Conservation (phyloP, 92 coral and sea anemone species). For the Diadumene lineata region DNA sequence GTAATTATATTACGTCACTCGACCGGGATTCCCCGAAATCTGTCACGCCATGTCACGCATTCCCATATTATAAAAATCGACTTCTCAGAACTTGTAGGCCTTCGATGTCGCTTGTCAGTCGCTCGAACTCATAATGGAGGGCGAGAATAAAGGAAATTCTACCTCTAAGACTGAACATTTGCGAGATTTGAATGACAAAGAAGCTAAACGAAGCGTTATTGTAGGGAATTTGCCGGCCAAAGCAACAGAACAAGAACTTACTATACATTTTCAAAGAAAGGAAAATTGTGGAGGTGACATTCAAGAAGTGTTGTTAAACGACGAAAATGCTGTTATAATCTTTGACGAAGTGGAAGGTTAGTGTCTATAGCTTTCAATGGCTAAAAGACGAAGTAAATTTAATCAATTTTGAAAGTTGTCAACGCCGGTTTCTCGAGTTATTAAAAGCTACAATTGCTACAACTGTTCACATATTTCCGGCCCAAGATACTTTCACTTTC, state of each 20-base stretch:
- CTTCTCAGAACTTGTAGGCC: constrained; percentile 12
- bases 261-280: constrained; percentile 50
- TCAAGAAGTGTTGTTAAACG: constrained; percentile 28
- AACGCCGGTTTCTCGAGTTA: too few relatives aligned
- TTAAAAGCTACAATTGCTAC: too few relatives aligned
- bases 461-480: too few relatives aligned
- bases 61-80: constrained; percentile 11
- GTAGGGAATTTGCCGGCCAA: constrained; percentile 35
- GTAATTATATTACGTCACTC: neutral
- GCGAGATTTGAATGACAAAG: neutral
- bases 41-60: constrained; percentile 35
- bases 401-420: too few relatives aligned
- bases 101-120: neutral
- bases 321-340: constrained; percentile 48
- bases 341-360: constrained; percentile 45
- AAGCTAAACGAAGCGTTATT: constrained; percentile 24
- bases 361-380: neutral
- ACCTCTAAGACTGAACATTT: neutral
- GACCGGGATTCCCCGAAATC: constrained; percentile 26
- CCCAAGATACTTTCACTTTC: constrained; percentile 4
- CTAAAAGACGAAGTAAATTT: neutral
- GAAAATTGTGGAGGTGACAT: constrained; percentile 65
- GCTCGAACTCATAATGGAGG: constrained; percentile 4
- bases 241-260: constrained; percentile 11
- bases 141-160: neutral